phyloP scores from a whole-genome alignment of 2,797 vertebrate species.

The Syngnathus acus region DNA sequence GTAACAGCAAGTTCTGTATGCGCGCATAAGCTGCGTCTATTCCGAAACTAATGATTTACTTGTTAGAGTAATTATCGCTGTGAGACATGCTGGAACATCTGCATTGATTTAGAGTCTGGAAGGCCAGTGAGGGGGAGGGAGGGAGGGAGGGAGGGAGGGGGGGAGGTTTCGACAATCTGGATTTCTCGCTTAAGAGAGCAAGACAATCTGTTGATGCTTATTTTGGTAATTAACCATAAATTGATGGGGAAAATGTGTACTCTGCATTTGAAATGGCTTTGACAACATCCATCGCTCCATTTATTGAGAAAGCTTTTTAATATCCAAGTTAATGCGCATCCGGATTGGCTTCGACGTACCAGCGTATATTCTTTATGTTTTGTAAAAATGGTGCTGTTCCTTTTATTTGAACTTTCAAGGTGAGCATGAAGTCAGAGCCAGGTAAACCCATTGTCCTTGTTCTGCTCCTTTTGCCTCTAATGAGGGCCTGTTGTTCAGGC shows the following conservation, averaged over 20 bases:
- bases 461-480: constrained; percentile 32
- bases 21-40: constrained; percentile 66
- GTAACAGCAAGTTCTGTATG: constrained; percentile 46
- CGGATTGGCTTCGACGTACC: not conserved
- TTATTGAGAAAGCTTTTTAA: too few relatives aligned
- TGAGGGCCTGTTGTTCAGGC: constrained; percentile 40
- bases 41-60: constrained; percentile 71
- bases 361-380: not conserved
- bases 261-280: too few relatives aligned
- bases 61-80: constrained; percentile 72
- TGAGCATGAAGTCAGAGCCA: constrained; percentile 14
- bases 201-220: constrained; percentile 72
- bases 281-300: too few relatives aligned
- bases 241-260: constrained; percentile 59
- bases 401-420: constrained; percentile 8
- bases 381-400: too few relatives aligned
- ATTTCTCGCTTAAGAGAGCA: constrained; percentile 46
- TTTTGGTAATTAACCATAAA: constrained; percentile 74
- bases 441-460: constrained; percentile 35
- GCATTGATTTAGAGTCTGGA: constrained; percentile 64
- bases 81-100: constrained; percentile 72
- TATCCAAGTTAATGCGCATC: too few relatives aligned
- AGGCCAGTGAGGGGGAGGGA: constrained; percentile 41
- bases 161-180: constrained; percentile 69
- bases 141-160: constrained; percentile 55